Evolutionary conservation across 2,113 vertebrate genomes (phyloP).

Genomic region (Protobothrops mucrosquamatus): DNA sequence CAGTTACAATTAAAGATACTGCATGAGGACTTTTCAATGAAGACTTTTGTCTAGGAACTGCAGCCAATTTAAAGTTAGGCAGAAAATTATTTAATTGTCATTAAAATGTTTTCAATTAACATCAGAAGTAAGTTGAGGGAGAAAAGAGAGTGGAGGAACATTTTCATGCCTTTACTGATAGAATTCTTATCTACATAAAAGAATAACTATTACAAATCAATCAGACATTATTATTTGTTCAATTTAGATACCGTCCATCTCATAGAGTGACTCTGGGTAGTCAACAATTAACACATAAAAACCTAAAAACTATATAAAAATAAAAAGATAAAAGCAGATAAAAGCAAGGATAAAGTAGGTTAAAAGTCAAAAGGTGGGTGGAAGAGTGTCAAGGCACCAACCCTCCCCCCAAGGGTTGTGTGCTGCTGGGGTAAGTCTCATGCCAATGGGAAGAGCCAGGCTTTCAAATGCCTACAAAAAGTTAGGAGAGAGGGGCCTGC

Average conservation of each 20-base stretch:
- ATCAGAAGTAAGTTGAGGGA: neutral
- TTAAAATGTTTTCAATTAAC: neutral
- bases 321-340: neutral
- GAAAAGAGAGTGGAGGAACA: neutral
- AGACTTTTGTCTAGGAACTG: neutral
- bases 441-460: neutral
- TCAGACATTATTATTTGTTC: neutral
- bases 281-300: neutral
- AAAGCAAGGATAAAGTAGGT: neutral
- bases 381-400: neutral
- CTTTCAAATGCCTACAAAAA: neutral
- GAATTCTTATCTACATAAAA: neutral
- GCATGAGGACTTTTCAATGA: neutral
- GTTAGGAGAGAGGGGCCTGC: neutral
- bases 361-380: neutral
- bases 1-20: neutral
- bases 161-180: neutral
- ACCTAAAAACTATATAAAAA: neutral
- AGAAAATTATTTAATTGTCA: neutral
- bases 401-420: neutral
- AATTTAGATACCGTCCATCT: neutral
- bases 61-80: neutral
- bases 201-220: neutral
- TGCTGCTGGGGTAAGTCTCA: neutral
- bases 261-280: neutral